These are phyloP conservation scores for Melanotaenia pygmaea DNA, from an alignment of 2,797 vertebrate genomes.

Conservation along the genomic window DNA sequence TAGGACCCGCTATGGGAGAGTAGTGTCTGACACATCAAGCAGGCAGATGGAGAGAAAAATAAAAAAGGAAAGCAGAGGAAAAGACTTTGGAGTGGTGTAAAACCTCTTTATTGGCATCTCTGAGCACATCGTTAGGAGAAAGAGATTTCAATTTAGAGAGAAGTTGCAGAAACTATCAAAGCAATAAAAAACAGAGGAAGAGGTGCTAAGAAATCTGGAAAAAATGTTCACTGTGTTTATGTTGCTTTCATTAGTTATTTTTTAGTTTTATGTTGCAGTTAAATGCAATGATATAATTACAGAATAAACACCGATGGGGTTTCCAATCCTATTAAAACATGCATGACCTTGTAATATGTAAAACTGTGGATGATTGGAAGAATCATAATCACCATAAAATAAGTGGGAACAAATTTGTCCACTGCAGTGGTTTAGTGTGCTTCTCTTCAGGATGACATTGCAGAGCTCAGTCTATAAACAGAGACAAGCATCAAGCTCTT, in stretches of 20 bases:
- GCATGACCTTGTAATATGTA: conserved; percentile 3
- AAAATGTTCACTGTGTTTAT: conserved; percentile 29
- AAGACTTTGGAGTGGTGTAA: conserved; percentile 32
- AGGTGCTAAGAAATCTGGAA: conserved; percentile 4
- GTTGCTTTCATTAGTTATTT: conserved; percentile 28
- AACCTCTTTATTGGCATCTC: conserved; percentile 62
- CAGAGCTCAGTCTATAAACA: conserved; percentile 31
- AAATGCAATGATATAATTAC: neutral
- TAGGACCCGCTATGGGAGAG: neutral
- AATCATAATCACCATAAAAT: conserved; percentile 1
- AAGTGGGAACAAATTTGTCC: conserved; percentile 3
- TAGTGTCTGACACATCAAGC: conserved; percentile 58
- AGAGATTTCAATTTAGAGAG: conserved; percentile 35
- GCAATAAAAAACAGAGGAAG: conserved; percentile 29
- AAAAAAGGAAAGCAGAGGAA: conserved; percentile 9
- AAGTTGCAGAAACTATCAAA: conserved; percentile 57
- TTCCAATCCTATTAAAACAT: neutral
- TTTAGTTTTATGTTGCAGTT: conserved; percentile 10
- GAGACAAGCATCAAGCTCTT: conserved; percentile 10
- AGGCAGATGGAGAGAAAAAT: conserved; percentile 48
- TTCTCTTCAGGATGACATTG: conserved; percentile 52
- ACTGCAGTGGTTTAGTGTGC: conserved; percentile 31
- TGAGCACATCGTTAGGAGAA: conserved; percentile 57
- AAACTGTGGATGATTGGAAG: neutral
- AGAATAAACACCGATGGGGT: conserved; percentile 1